Conservation (phyloP, 1,140 invertebrate genomes). For the Pseudachorutes palmiensis region DNA sequence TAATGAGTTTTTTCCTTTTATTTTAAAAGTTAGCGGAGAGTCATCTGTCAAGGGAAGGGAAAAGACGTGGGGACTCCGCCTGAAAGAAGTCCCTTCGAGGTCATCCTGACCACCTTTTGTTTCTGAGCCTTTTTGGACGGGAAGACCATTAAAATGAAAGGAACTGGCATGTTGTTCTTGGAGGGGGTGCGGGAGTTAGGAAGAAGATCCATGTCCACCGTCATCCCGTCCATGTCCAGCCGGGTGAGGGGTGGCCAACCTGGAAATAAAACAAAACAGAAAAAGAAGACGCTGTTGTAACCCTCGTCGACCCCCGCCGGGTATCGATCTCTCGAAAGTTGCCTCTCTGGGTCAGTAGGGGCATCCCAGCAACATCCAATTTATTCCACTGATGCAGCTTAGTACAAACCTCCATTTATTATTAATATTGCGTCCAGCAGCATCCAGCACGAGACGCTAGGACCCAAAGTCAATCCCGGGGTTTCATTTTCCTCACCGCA, state of each 20-base stretch:
- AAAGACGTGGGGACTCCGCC: conserved; percentile 15
- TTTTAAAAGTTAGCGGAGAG: conserved; percentile 3
- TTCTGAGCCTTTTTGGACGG: neutral
- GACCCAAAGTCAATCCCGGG: neutral
- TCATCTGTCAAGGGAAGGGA: conserved; percentile 20
- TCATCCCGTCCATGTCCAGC: neutral
- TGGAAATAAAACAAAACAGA: neutral
- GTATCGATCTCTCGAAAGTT: conserved; percentile 5
- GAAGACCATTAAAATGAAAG: conserved; percentile 3
- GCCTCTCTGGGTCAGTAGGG: conserved; percentile 16
- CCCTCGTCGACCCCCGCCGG: neutral
- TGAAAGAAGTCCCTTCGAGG: conserved; percentile 10
- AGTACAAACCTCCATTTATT: neutral
- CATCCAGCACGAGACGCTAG: neutral
- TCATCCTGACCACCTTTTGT: conserved; percentile 16
- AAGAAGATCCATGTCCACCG: neutral
- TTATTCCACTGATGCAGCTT: neutral
- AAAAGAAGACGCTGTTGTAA: neutral
- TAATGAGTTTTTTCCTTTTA: conserved; percentile 22
- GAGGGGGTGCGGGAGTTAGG: neutral
- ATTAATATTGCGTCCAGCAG: neutral
- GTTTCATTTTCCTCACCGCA: neutral
- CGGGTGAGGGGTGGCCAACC: neutral
- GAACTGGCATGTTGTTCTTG: conserved; percentile 4
- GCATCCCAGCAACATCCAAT: conserved; percentile 14